These are phyloP conservation scores for Stigmatopora argus DNA, from an alignment of 2,113 vertebrate species.

Conservation along the genomic window DNA sequence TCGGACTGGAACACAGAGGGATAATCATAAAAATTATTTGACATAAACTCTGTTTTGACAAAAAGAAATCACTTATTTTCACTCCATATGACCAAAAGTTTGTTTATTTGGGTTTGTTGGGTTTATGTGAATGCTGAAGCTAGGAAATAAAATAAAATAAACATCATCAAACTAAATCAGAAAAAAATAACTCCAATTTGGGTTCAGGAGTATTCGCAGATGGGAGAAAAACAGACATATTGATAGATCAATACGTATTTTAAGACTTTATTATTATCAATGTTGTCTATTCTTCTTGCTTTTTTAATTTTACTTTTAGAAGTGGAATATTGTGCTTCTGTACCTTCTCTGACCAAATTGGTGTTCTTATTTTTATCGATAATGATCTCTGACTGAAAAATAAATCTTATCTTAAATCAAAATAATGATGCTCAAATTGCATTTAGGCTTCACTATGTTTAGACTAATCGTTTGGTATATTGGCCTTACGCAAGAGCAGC, in stretches of 20 bases:
- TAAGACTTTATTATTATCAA: neutral
- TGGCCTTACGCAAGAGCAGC: conserved; percentile 28
- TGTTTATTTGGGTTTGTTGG: no score
- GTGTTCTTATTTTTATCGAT: conserved; percentile 24
- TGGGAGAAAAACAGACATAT: no score
- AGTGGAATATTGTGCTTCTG: conserved; percentile 8
- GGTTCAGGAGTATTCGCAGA: no score
- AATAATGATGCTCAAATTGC: conserved; percentile 13
- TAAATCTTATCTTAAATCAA: conserved; percentile 20
- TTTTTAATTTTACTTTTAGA: conserved; percentile 3
- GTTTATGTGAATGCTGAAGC: no score
- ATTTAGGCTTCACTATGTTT: neutral
- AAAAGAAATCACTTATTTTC: no score
- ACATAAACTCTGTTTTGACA: no score
- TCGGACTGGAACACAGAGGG: neutral
- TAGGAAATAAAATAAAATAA: no score
- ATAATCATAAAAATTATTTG: no score
- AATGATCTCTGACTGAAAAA: conserved; percentile 30
- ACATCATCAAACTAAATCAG: no score
- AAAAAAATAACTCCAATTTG: no score
- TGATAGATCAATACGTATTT: neutral
- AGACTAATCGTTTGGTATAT: neutral
- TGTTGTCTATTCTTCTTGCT: conserved; percentile 6
- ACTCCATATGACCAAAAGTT: no score
- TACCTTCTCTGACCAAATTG: conserved; percentile 17